Evolutionary conservation across 2,113 vertebrate species (phyloP), one percentile per base, ranked within the genome.

Genomic region (Aviceda subcristata): DNA sequence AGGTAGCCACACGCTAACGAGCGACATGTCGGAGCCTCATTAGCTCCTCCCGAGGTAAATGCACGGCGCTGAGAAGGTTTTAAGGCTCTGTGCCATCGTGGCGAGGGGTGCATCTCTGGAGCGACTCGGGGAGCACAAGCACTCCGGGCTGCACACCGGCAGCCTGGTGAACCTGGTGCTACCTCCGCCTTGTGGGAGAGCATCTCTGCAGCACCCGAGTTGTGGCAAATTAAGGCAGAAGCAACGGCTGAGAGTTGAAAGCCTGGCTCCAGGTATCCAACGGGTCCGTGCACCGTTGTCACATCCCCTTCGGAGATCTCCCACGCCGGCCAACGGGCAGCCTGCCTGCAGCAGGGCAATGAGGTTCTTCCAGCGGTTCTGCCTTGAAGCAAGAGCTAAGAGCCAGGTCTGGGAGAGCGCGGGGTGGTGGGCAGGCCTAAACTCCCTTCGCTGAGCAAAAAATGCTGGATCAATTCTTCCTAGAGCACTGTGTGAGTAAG

Each of bases 11-110:
- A 8, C 3, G 4, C 34, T 71, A 66, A 74, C 0, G 0, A 90
- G 81, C 0, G 0, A 21, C 22, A 1, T 9, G 15, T 27, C 7
- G 0, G n/a, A 90, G 45, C 29, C n/a, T 80, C 59, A 45, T 73
- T 78, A 77, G 15, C 80, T 91, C 59, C 86, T 2, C 59, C 86
- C 2, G 19, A 81, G 72, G 51, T 60, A 92, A 86, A 74, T 62
- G 36, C 23, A 20, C 1, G 1, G 30, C 4, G 6, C 56, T 46
- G 38, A 48, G 48, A 78, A 43, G 43, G 23, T 60, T 91, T 86
- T 74, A 77, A 69, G 84, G 13, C 72, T 74, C 86, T 66, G 36
- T 74, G 68, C 51, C 41, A 53, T 66, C 3, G 0, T 15, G 19
- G 51, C n/a, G 27, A 7, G 15, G 27, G 12, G 41, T 14, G 17